These are phyloP conservation scores for Hemitrygon akajei DNA, from an alignment of 2,797 vertebrate species.

Conservation along the genomic window DNA sequence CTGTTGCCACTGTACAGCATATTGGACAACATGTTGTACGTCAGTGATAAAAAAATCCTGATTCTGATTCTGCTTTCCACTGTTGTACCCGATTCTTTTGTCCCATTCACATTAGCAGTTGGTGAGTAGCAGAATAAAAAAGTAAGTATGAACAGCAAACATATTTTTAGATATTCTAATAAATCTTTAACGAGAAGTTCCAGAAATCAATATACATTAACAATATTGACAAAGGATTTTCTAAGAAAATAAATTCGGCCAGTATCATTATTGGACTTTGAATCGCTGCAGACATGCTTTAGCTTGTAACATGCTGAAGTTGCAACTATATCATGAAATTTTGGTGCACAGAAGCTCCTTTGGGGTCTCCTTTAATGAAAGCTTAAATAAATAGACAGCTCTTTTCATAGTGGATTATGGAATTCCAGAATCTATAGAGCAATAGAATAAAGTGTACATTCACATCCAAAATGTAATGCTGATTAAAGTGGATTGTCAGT, in stretches of 20 bases:
- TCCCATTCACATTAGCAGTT: neutral
- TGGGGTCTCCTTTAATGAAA: neutral
- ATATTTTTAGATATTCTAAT: conserved; percentile 4
- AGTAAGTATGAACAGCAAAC: neutral
- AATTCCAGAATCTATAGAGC: neutral
- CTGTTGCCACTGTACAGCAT: too few species aligned
- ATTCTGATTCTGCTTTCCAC: too few species aligned
- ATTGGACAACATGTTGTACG: too few species aligned
- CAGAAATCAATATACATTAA: conserved; percentile 13
- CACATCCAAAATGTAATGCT: neutral
- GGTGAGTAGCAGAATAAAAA: neutral
- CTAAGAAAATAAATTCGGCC: neutral
- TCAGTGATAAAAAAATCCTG: too few species aligned
- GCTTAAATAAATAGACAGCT: neutral
- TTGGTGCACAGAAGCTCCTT: neutral
- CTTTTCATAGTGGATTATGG: neutral
- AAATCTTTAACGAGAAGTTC: neutral
- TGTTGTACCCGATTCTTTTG: too few species aligned
- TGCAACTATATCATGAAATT: neutral
- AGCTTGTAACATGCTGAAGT: neutral
- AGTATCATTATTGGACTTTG: conserved; percentile 2
- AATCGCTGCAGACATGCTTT: neutral
- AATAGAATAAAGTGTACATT: neutral
- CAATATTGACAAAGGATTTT: conserved; percentile 20
- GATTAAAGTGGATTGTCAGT: neutral